Evolutionary conservation across 2,113 vertebrate species (phyloP).

Genomic region (Neodon shergylaensis): DNA sequence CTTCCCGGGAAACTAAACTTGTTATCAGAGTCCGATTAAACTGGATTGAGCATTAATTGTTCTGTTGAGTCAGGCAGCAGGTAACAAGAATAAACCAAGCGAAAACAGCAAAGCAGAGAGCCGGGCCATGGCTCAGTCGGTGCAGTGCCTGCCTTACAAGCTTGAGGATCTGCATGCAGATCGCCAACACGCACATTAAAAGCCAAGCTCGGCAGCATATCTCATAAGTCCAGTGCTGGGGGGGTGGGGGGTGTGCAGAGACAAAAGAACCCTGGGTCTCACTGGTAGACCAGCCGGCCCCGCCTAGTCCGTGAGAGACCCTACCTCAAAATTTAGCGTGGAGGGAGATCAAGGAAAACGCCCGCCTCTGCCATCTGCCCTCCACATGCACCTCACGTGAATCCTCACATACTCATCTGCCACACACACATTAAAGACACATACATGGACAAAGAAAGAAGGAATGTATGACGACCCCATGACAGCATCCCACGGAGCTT

Average conservation of each 20-base stretch:
- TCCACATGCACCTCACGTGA: too few relatives aligned
- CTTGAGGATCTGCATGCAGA: neutral
- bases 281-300: neutral
- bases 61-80: conserved; percentile 69
- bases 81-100: conserved; percentile 73
- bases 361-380: neutral
- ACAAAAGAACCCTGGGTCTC: too few relatives aligned
- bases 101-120: conserved; percentile 70
- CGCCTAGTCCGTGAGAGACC: neutral
- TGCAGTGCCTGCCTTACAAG: neutral
- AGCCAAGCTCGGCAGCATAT: neutral
- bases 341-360: neutral
- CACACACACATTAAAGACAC: too few relatives aligned
- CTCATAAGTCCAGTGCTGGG: too few relatives aligned
- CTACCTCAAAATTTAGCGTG: neutral
- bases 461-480: neutral
- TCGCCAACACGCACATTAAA: neutral
- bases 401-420: neutral
- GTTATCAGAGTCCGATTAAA: conserved; percentile 82
- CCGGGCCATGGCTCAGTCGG: too few relatives aligned
- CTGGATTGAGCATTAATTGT: conserved; percentile 83
- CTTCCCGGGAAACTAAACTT: conserved; percentile 77
- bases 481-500: conserved; percentile 53
- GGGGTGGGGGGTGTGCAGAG: too few relatives aligned
- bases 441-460: neutral